These are phyloP conservation scores for Pterobdella sp. DNA, from an alignment of 2,888 invertebrate species.

Conservation along the genomic window DNA sequence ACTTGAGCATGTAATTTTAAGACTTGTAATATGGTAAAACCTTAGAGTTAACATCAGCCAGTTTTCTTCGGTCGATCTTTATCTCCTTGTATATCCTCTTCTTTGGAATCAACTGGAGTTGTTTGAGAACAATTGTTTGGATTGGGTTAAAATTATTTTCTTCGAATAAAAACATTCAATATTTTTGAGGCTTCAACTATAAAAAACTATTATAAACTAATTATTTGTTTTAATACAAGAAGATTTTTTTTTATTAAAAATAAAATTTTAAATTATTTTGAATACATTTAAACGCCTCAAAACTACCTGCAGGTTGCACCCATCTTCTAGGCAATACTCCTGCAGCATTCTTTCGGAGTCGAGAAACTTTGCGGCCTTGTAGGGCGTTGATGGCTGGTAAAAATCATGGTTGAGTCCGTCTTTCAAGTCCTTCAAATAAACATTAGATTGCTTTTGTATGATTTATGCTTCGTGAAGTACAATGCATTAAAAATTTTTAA, in stretches of 20 bases:
- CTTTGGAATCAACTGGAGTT: conserved; percentile 93
- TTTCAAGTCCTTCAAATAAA: conserved; percentile 85
- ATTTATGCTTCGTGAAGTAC: too few species aligned
- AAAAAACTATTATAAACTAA: not conserved
- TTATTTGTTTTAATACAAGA: not conserved
- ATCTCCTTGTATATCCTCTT: conserved; percentile 87
- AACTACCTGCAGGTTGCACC: conserved; percentile 19
- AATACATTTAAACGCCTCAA: not conserved
- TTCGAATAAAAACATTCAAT: not conserved
- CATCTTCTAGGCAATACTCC: conserved; percentile 84
- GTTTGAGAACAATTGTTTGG: too few species aligned
- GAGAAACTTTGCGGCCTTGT: conserved; percentile 94
- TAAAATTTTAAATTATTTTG: not conserved
- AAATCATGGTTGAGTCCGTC: conserved; percentile 98
- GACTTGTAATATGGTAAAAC: conserved; percentile 40
- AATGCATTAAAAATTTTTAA: too few species aligned
- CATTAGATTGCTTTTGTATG: too few species aligned
- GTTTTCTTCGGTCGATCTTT: conserved; percentile 86
- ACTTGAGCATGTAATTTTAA: not conserved
- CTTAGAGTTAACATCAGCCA: conserved; percentile 84
- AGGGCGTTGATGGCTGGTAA: conserved; percentile 93
- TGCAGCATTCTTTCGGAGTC: conserved; percentile 91
- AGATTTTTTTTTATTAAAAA: not conserved
- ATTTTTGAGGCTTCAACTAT: not conserved
- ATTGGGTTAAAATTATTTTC: too few species aligned